These are phyloP conservation scores for Drosophila mettleri DNA, from an alignment of 2,888 invertebrate genomes.

Conservation along the genomic window DNA sequence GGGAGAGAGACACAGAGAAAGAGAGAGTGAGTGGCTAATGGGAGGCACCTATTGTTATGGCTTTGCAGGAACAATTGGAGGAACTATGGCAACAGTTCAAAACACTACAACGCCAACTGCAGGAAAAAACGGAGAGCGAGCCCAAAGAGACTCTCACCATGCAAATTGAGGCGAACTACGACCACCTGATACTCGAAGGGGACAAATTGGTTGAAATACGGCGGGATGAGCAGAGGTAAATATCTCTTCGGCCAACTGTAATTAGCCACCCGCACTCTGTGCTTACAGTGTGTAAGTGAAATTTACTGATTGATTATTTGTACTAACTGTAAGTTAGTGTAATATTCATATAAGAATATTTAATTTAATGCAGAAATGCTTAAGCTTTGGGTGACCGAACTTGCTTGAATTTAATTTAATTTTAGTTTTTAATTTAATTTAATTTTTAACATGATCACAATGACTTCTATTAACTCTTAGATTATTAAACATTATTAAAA, in stretches of 20 bases:
- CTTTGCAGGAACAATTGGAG: conserved; percentile 77
- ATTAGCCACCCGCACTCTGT: conserved; percentile 23
- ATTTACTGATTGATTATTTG: not conserved
- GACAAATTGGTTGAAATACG: conserved; percentile 83
- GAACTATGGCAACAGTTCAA: conserved; percentile 84
- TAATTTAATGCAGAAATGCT: not conserved
- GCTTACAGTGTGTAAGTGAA: conserved; percentile 26
- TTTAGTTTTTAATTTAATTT: not conserved
- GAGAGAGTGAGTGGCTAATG: too few relatives aligned
- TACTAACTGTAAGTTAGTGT: not conserved
- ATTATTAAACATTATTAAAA: too few relatives aligned
- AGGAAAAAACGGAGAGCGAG: conserved; percentile 82
- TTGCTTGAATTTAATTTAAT: not conserved
- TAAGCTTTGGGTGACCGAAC: not conserved
- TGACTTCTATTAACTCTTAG: too few relatives aligned
- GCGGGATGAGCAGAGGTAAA: conserved; percentile 81
- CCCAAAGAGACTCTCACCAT: conserved; percentile 82
- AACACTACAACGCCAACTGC: conserved; percentile 81
- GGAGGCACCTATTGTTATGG: conserved; percentile 37
- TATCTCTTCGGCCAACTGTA: conserved; percentile 2
- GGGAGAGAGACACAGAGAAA: not conserved
- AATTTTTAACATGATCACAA: not conserved
- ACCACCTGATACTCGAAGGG: conserved; percentile 83
- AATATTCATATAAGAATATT: too few relatives aligned
- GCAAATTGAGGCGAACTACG: conserved; percentile 85